Base-by-base conservation (phyloP, 2,797 vertebrate species). In the Melanotaenia trifasciata region DNA sequence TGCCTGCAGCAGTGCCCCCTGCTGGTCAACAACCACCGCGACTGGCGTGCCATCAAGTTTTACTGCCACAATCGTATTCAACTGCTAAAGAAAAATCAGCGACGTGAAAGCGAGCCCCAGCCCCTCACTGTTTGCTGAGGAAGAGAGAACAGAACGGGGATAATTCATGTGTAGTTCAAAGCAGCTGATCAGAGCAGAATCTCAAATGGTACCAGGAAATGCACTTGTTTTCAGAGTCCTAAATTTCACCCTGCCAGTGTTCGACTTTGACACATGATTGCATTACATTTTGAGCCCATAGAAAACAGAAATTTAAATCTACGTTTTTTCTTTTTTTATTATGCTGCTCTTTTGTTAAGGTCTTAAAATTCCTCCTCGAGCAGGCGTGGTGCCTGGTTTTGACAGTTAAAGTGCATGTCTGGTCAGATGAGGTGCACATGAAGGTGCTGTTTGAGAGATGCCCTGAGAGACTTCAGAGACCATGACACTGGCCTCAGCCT, bases 1-100 rank as follows among this genome's bases (percentile, higher is more conserved):
- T 95, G 94, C 80, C 87, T 96, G 81, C 92, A 95, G 77, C 92
- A 92, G 89, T 95, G 94, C 83, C 95, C 95, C 64, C 91, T 96
- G 75, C 86, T 96, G 87, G 94, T 95, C 82, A 94, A 84, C 85
- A 96, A 96, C 89, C 92, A 88, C 59, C 92, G 95, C 0, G 95
- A 96, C 92, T 96, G 95, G 95, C 87, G 94, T 38, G 95, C 95
- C 59, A 93, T 96, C 65, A 96, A 96, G 79, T 96, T 96, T 86
- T 96, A 96, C 86, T 95, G 95, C 84, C 95, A 96, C 92, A 96
- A 96, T 78, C 95, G 95, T 78, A 96, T 96, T 58, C 95, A 96
- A 87, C 90, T 96, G 84, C 86, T 96, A 69, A 96, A 96, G 88
- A 95, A 95, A 70, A 95, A 93, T 70, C 93, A 94, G 90, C 91